Conservation (phyloP, 2,888 invertebrate genomes). For the Andrena minutula region DNA sequence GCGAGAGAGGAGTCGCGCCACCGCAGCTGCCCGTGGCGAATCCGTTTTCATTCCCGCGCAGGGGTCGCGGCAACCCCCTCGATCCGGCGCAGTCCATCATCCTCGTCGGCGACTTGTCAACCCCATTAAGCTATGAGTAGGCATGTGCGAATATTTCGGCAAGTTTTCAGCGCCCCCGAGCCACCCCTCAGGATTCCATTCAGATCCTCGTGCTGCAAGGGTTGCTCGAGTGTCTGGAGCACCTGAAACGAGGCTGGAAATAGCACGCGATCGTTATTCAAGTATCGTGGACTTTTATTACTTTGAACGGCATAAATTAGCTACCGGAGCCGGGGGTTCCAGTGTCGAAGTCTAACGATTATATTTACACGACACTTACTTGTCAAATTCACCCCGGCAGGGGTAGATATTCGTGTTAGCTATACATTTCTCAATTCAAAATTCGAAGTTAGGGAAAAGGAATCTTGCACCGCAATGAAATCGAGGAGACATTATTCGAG, state of each 20-base stretch:
- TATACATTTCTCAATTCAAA: no score
- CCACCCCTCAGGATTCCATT: slow-evolving; percentile 22
- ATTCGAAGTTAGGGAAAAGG: no score
- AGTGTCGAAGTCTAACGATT: neutral
- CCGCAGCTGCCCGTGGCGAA: slow-evolving; percentile 84
- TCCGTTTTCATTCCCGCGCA: slow-evolving; percentile 71
- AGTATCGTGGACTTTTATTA: neutral
- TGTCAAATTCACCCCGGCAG: no score
- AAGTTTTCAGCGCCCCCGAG: slow-evolving; percentile 34
- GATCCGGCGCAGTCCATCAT: slow-evolving; percentile 69
- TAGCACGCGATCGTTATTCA: no score
- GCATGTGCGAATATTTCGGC: slow-evolving; percentile 50
- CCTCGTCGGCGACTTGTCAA: slow-evolving; percentile 70
- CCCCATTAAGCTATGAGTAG: slow-evolving; percentile 65
- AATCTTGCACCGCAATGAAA: no score
- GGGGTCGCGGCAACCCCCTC: slow-evolving; percentile 70
- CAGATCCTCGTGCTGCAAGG: slow-evolving; percentile 7
- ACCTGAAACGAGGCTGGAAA: neutral
- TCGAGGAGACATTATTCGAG: no score
- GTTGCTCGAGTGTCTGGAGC: neutral
- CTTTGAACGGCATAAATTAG: no score
- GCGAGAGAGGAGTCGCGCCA: slow-evolving; percentile 63
- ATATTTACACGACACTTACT: no score
- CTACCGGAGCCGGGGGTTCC: neutral
- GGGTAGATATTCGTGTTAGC: no score